Base-by-base conservation (phyloP, 2,888 invertebrate species). In the Oxyscelio sp. region DNA sequence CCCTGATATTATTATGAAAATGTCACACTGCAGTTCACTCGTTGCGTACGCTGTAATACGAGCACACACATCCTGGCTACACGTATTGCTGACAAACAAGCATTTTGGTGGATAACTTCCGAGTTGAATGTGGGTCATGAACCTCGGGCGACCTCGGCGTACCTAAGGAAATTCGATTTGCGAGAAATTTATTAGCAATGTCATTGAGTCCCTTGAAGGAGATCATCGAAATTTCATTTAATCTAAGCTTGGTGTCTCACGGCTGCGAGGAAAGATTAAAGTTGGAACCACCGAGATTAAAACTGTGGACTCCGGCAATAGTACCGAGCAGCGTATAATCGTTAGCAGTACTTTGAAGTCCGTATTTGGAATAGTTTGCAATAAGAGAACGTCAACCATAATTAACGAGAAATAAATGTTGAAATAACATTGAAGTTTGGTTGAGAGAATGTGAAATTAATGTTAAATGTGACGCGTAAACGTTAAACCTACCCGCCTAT, bases 151-250 rank as follows among this genome's bases (percentile, higher is more conserved):
- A 40, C 54, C 15, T 38, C n/a, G 65, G 19, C 9, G 24, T 22
- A 66, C 34, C 24, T 38, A 75, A 65, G 66, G 22, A 75, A 75
- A 77, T 61, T 68, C 27, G 58, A 45, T 63, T 63, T 34, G 54
- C 54, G 15, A 27, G 54, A 68, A 68, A 68, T 68, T 63, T 73
- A 61, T 61, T 61, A 52, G 40, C 40, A 43, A 48, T 61, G 73
- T 63, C 61, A 73, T 52, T 73, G 21, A 48, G 48, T 58, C 43
- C 15, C 45, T 45, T 24, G 43, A 34, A 71, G 31, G 58, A 71
- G 45, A 63, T 74, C 52, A 65, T 65, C 43, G 74, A 61, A 74
- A 63, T 54, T 63, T 54, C 74, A 74, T 74, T 74, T 74, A 34
- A 59, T 34, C 31, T 58, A 22, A 73, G 15, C 68, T 54, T 54